phyloP scores from a whole-genome alignment of 2,888 invertebrate species.

The Apantesis nais region DNA sequence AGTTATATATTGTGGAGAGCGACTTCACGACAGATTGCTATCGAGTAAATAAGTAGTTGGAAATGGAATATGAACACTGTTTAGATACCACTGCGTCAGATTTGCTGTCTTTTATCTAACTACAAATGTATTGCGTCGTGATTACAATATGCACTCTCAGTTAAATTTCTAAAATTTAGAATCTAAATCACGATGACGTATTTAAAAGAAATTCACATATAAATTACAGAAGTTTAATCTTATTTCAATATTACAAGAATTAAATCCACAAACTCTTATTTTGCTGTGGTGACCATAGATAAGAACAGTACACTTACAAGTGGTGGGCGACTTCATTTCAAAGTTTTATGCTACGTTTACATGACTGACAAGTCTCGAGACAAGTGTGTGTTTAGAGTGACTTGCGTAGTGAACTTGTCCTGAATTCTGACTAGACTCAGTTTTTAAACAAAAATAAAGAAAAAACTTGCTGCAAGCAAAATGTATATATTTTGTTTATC shows the following conservation, averaged over 20 bases:
- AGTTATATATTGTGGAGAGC: no score
- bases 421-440: no score
- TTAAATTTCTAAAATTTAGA: no score
- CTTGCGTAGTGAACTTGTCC: no score
- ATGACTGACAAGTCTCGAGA: no score
- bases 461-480: no score
- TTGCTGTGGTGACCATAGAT: not conserved
- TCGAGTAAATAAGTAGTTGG: constrained; percentile 19
- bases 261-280: not conserved
- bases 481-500: no score
- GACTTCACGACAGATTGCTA: constrained; percentile 3
- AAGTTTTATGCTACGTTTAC: no score
- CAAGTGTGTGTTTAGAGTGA: no score
- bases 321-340: no score
- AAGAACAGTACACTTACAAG: no score
- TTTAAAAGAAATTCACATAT: constrained; percentile 8
- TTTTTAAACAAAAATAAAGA: no score
- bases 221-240: not conserved
- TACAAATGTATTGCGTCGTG: constrained; percentile 15
- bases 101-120: constrained; percentile 28
- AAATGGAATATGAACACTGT: constrained; percentile 25
- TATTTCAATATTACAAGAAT: not conserved
- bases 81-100: constrained; percentile 37
- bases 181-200: not conserved
- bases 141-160: constrained; percentile 22